Evolutionary conservation across 2,113 vertebrate species (phyloP).

Genomic region (Aplodontia rufa): DNA sequence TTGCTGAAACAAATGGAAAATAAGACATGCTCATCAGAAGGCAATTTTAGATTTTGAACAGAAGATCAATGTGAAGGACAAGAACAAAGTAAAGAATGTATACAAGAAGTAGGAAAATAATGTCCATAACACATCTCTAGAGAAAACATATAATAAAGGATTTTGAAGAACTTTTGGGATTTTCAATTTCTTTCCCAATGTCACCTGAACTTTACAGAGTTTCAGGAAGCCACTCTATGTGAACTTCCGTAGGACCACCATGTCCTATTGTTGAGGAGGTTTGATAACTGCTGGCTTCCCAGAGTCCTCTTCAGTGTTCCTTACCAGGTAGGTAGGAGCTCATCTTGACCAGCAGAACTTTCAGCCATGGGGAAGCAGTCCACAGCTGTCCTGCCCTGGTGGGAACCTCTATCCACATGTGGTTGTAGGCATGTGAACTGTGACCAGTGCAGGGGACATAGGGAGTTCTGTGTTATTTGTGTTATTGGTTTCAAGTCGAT

Average conservation of each 20-base stretch:
- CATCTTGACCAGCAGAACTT: background rate
- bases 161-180: background rate
- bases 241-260: background rate
- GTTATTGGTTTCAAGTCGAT: background rate
- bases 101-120: background rate
- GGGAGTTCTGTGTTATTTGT: background rate
- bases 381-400: background rate
- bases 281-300: background rate
- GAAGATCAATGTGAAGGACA: background rate
- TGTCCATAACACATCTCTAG: background rate
- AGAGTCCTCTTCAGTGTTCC: background rate
- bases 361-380: background rate
- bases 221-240: background rate
- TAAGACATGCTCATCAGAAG: background rate
- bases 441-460: background rate
- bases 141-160: background rate
- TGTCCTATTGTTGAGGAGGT: too few species aligned
- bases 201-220: background rate
- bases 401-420: background rate
- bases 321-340: too few species aligned
- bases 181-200: background rate
- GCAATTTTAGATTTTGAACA: background rate
- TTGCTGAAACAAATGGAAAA: background rate
- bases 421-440: background rate
- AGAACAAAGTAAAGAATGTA: background rate